phyloP scores from a whole-genome alignment of 2,797 vertebrate genomes.

The Hirundo rustica region DNA sequence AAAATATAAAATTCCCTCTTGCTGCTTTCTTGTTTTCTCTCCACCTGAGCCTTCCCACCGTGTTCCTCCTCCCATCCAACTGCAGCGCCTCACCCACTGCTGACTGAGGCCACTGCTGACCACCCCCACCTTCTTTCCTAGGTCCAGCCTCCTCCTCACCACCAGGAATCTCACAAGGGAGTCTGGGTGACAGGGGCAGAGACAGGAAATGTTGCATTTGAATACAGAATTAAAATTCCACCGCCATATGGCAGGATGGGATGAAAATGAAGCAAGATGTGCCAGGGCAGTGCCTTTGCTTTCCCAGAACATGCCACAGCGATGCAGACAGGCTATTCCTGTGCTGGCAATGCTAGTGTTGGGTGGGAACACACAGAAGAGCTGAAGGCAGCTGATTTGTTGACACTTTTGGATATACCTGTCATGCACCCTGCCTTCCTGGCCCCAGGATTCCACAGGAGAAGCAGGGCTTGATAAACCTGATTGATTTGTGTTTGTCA shows the following conservation, averaged over 20 bases:
- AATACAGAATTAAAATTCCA: not conserved
- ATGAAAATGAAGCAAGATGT: not conserved
- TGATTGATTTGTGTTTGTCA: slow-evolving; percentile 72
- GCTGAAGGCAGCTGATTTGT: not conserved
- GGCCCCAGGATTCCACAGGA: slow-evolving; percentile 19
- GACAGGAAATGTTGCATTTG: not conserved
- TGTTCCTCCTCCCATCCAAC: not conserved
- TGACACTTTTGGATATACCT: slow-evolving; percentile 46
- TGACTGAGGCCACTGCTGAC: not conserved
- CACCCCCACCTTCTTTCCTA: not conserved
- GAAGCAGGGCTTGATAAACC: slow-evolving; percentile 53
- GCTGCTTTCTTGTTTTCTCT: not conserved
- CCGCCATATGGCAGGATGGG: not conserved
- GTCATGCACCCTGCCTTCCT: slow-evolving; percentile 36
- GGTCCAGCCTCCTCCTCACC: not conserved
- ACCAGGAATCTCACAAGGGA: not conserved
- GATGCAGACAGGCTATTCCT: slow-evolving; percentile 34
- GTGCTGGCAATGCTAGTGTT: not conserved
- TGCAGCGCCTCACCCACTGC: not conserved
- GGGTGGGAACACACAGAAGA: not conserved
- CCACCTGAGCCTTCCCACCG: not conserved
- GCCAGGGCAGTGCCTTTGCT: not conserved
- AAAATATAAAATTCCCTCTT: not conserved
- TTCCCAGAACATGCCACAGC: slow-evolving; percentile 24
- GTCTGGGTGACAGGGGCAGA: not conserved